Conservation (phyloP, 2,888 invertebrate genomes). For the Phengaris arion region DNA sequence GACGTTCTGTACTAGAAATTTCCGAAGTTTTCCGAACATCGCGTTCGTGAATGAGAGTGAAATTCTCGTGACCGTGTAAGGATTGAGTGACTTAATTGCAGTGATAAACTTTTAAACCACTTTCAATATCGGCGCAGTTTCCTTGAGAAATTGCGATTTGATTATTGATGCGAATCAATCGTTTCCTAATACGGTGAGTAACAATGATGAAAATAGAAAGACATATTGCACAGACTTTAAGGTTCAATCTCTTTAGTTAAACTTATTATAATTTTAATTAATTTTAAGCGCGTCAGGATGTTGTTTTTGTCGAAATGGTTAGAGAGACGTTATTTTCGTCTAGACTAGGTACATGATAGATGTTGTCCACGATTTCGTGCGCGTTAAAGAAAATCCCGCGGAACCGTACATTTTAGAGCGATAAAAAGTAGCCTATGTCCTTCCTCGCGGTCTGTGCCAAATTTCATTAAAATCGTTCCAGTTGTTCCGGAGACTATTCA, state of each 20-base stretch:
- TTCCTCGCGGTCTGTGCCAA: background rate
- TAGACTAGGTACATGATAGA: no score
- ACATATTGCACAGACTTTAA: background rate
- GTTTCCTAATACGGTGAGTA: constrained; percentile 62
- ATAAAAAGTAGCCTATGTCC: no score
- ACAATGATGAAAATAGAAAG: background rate
- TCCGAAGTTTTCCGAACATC: constrained; percentile 70
- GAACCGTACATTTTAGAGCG: no score
- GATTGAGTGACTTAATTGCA: constrained; percentile 60
- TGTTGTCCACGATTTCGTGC: no score
- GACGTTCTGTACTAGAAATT: constrained; percentile 44
- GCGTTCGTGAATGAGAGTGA: constrained; percentile 52
- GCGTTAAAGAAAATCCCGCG: no score
- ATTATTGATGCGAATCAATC: constrained; percentile 61
- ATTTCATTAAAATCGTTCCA: background rate
- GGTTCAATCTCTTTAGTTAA: background rate
- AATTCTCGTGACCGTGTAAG: constrained; percentile 58
- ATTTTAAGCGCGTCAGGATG: background rate
- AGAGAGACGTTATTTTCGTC: no score
- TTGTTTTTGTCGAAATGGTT: no score
- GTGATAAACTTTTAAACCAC: constrained; percentile 55
- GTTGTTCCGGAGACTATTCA: background rate
- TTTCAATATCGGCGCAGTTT: constrained; percentile 76
- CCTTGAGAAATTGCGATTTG: constrained; percentile 67
- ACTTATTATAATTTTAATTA: background rate